Conservation (phyloP, 2,888 invertebrate genomes). For the Lasioglossum vierecki region DNA sequence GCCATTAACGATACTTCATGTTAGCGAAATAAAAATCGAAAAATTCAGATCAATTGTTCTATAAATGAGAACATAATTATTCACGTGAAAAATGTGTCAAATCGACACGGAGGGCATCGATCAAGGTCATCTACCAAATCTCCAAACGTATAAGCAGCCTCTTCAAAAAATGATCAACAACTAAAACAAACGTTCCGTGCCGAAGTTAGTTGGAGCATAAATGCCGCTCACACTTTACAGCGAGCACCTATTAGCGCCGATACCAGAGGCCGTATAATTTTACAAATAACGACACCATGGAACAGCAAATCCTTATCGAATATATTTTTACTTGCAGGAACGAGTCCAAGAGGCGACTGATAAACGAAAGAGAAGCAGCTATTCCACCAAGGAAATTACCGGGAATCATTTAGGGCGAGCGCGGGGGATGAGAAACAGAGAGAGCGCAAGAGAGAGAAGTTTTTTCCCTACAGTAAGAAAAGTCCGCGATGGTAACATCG, state of each 20-base stretch:
- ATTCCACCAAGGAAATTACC: conserved; percentile 44
- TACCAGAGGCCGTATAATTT: neutral
- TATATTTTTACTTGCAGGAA: neutral
- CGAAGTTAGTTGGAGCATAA: neutral
- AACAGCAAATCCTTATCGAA: conserved; percentile 2
- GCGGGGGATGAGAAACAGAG: neutral
- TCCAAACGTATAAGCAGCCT: no score
- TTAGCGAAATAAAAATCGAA: no score
- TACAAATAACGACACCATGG: conserved; percentile 5
- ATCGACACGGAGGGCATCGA: no score
- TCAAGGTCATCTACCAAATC: no score
- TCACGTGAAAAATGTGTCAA: no score
- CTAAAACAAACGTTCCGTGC: no score
- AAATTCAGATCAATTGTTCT: no score
- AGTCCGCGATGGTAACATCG: conserved; percentile 27
- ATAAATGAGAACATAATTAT: no score
- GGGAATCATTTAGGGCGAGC: conserved; percentile 36
- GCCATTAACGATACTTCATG: no score
- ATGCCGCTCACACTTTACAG: neutral
- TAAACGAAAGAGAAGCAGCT: conserved; percentile 20
- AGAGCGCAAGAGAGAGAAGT: neutral
- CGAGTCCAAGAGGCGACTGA: conserved; percentile 15
- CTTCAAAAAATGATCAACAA: no score
- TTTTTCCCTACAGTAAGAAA: conserved; percentile 28
- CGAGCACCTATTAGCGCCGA: neutral